Evolutionary conservation across 35 echinoderm and acorn worm genomes (phyloP).

Genomic region (Heliocidaris tuberculata): DNA sequence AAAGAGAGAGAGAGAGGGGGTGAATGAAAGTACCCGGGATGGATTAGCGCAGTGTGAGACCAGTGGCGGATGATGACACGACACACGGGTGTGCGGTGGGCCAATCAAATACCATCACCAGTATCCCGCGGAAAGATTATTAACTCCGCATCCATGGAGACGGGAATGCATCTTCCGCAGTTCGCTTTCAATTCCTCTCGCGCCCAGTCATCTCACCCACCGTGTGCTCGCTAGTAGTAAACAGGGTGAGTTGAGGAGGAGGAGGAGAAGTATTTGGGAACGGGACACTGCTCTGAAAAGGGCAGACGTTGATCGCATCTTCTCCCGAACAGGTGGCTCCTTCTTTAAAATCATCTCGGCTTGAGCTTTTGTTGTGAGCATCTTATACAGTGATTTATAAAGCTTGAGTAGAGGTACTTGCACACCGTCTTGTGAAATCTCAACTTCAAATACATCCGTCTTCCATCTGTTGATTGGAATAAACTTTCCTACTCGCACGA

Average conservation of each 20-base stretch:
- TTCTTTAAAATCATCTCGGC: background rate
- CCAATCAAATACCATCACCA: constrained; percentile 33
- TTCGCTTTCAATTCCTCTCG: constrained; percentile 6
- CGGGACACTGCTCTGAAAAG: background rate
- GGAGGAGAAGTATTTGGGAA: background rate
- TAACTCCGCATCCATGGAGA: constrained; percentile 33
- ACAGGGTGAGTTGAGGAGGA: background rate
- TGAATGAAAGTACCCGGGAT: constrained; percentile 1
- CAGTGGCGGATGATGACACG: background rate
- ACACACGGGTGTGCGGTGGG: background rate
- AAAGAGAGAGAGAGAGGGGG: background rate
- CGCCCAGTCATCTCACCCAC: background rate
- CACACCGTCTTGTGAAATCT: background rate
- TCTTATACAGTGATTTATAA: no score
- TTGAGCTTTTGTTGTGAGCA: no score
- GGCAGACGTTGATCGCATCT: background rate
- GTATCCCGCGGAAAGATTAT: constrained; percentile 24
- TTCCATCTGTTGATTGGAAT: background rate
- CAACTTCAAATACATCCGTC: background rate
- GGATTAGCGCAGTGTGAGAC: background rate
- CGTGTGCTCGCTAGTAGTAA: background rate
- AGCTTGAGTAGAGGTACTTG: no score
- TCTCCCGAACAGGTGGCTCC: background rate
- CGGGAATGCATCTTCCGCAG: constrained; percentile 12
- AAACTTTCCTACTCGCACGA: background rate